Evolutionary conservation across 2,113 vertebrate genomes (phyloP).

Genomic region (Pseudorectes ferrugineus): DNA sequence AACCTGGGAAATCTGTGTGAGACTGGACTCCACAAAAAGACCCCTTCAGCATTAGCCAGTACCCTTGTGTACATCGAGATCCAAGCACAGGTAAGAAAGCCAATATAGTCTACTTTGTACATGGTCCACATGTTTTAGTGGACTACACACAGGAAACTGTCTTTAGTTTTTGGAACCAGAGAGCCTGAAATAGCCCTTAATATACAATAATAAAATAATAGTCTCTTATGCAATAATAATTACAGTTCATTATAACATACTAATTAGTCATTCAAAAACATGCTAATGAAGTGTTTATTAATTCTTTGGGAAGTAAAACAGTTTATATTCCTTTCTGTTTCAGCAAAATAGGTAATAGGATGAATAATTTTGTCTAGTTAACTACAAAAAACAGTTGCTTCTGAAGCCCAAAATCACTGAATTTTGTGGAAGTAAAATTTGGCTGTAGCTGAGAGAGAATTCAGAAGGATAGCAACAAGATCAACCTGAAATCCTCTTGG

Average conservation of each 20-base stretch:
- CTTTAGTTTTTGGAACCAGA: not conserved
- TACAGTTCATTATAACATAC: not conserved
- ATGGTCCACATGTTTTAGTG: not conserved
- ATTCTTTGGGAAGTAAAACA: not conserved
- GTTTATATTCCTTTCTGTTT: not conserved
- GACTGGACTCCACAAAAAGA: not conserved
- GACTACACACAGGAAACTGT: not conserved
- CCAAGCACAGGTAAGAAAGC: not conserved
- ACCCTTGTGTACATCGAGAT: not conserved
- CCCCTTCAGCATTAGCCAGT: not conserved
- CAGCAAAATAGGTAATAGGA: not conserved
- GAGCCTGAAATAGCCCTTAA: not conserved
- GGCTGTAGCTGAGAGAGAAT: not conserved
- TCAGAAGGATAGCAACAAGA: not conserved
- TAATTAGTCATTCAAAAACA: not conserved
- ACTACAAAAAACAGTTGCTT: not conserved
- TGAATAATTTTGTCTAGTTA: not conserved
- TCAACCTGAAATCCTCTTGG: not conserved
- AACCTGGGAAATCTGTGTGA: not conserved
- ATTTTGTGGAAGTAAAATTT: not conserved
- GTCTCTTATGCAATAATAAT: not conserved
- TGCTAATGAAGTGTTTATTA: not conserved
- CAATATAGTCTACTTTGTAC: not conserved
- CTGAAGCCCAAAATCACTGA: not conserved
- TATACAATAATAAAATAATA: not conserved